These are phyloP conservation scores for Protaetia brevitarsis DNA, from an alignment of 1,140 invertebrate genomes.

Conservation along the genomic window DNA sequence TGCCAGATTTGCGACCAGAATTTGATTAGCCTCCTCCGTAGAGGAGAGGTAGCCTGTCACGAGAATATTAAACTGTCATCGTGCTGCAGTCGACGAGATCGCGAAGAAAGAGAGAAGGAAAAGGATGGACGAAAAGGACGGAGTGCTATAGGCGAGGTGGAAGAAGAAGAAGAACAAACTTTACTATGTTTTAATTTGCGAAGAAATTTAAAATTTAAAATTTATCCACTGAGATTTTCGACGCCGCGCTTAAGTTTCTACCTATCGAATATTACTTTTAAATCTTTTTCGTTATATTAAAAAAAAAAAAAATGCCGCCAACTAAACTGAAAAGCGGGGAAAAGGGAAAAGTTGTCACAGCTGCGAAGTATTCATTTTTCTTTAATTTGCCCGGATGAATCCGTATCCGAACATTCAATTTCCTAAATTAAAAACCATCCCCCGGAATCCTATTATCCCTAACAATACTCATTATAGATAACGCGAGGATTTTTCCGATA, in stretches of 20 bases:
- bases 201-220: slow-evolving; percentile 29
- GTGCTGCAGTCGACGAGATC: not conserved
- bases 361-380: not conserved
- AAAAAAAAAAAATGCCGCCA: not conserved
- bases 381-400: too few species aligned
- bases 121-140: not conserved
- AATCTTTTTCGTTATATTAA: slow-evolving; percentile 15
- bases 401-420: too few species aligned
- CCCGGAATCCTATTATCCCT: too few species aligned
- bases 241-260: not conserved
- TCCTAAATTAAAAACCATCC: too few species aligned
- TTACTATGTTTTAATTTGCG: slow-evolving; percentile 28
- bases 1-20: slow-evolving; percentile 33
- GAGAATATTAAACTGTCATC: slow-evolving; percentile 42
- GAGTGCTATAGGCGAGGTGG: not conserved
- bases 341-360: not conserved
- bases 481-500: too few species aligned
- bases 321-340: not conserved
- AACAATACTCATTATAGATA: too few species aligned
- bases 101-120: not conserved
- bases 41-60: slow-evolving; percentile 27
- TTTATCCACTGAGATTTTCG: slow-evolving; percentile 7
- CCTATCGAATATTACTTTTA: not conserved
- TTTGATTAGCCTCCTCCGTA: slow-evolving; percentile 36
- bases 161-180: not conserved